phyloP scores from a whole-genome alignment of 2,797 vertebrate species.

The Sebastes matsubarae region DNA sequence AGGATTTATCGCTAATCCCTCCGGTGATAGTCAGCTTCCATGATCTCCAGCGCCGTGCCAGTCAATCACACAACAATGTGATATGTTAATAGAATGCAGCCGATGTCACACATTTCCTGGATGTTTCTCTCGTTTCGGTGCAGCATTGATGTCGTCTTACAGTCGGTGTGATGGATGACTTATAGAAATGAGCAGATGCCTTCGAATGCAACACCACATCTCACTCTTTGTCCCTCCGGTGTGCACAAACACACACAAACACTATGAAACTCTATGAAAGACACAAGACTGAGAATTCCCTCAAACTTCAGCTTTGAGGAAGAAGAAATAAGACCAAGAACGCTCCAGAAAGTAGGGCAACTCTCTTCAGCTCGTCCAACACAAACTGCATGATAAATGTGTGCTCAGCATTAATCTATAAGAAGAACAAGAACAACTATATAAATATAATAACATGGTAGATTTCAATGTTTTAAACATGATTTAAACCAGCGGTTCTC shows the following conservation, averaged over 20 bases:
- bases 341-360: constrained; percentile 25
- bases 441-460: rapidly evolving
- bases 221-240: not conserved
- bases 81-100: constrained; percentile 34
- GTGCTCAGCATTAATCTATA: not conserved
- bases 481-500: not conserved
- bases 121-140: constrained; percentile 11
- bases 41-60: constrained; percentile 45
- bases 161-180: constrained; percentile 38
- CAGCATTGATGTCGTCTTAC: constrained; percentile 22
- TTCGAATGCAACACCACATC: constrained; percentile 6
- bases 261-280: not conserved
- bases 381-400: constrained; percentile 9
- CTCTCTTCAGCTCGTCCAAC: not conserved
- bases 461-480: not conserved
- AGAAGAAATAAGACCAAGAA: not conserved
- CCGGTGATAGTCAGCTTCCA: constrained; percentile 47
- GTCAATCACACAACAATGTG: constrained; percentile 53
- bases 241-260: not conserved
- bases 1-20: constrained; percentile 62
- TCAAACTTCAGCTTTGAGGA: not conserved
- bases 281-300: not conserved
- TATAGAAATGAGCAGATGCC: constrained; percentile 27
- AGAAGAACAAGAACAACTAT: not conserved
- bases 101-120: constrained; percentile 19